phyloP scores from a whole-genome alignment of 2,888 invertebrate species.

The Acanthosepion pharaonis region DNA sequence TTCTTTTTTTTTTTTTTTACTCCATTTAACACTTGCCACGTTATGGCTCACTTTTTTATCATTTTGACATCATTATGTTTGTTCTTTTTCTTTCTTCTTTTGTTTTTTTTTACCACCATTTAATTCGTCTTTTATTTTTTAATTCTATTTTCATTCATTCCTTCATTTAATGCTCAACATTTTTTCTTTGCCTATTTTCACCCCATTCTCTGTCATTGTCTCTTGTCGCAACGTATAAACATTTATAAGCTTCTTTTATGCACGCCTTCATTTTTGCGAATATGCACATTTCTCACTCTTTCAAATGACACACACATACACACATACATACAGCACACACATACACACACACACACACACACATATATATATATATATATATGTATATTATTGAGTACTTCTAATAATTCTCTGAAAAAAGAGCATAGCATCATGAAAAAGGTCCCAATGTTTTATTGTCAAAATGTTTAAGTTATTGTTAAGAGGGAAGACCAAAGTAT shows the following conservation, averaged over 20 bases:
- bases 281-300: background rate
- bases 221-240: background rate
- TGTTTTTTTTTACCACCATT: background rate
- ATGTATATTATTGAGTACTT: no score
- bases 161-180: background rate
- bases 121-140: slow-evolving; percentile 6
- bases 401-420: no score
- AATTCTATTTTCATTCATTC: slow-evolving; percentile 33
- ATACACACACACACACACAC: background rate
- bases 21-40: background rate
- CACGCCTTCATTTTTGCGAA: background rate
- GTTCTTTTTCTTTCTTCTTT: background rate
- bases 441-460: no score
- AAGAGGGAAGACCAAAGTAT: no score
- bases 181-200: background rate
- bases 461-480: no score
- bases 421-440: no score
- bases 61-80: background rate
- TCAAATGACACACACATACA: background rate
- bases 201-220: background rate
- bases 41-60: background rate
- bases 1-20: background rate
- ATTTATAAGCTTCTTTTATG: background rate
- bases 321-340: background rate
- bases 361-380: background rate